These are phyloP conservation scores for Mormoops blainvillei DNA, from an alignment of 2,113 vertebrate genomes.

Conservation along the genomic window DNA sequence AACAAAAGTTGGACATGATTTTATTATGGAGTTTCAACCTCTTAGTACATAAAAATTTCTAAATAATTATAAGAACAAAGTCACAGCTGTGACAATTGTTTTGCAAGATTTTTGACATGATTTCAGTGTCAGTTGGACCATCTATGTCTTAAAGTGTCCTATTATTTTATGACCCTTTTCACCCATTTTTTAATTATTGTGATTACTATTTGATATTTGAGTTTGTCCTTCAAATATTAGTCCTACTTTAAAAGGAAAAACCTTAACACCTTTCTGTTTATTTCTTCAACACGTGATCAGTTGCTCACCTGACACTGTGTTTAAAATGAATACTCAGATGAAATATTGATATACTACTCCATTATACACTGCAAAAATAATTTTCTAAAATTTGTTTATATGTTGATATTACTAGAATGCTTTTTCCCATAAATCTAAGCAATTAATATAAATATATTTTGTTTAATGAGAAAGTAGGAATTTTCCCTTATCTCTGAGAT, in stretches of 20 bases:
- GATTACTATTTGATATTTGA: background rate
- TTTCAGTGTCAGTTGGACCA: background rate
- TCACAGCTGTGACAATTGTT: background rate
- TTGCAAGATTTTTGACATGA: background rate
- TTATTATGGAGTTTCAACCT: background rate
- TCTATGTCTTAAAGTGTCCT: background rate
- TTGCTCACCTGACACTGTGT: background rate
- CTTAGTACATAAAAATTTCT: background rate
- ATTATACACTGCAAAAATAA: background rate
- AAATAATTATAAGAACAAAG: background rate
- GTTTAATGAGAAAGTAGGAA: background rate
- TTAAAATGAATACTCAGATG: constrained; percentile 24
- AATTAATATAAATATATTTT: constrained; percentile 1
- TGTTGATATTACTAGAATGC: background rate
- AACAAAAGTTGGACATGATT: background rate
- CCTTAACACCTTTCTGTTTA: background rate
- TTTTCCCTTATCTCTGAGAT: background rate
- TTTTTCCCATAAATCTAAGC: background rate
- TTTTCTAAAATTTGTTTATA: background rate
- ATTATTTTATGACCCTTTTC: background rate
- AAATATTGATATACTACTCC: background rate
- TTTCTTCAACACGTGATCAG: background rate
- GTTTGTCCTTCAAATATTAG: constrained; percentile 44
- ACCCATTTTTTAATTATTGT: background rate
- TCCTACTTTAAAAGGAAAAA: constrained; percentile 18